A percentile compares a stretch with the other conserved stretches of the same genome.
These are phyloP conservation scores for Petroica traversi DNA, from an alignment of 2,113 vertebrate genomes.

Conservation along the genomic window DNA sequence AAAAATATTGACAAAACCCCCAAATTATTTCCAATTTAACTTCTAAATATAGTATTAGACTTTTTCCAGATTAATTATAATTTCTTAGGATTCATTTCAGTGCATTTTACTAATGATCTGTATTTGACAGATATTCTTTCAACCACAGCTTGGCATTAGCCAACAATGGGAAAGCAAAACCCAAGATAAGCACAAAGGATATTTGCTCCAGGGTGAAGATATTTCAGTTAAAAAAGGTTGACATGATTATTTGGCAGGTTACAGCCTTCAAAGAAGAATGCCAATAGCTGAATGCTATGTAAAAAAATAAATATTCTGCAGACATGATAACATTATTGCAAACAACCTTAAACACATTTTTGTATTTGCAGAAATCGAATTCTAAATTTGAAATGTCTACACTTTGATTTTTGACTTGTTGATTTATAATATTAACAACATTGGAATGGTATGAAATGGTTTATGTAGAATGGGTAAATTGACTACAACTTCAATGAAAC, in stretches of 20 bases:
- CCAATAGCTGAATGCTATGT: neutral
- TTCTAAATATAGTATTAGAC: conserved; percentile 46
- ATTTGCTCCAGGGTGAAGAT: conserved; percentile 22
- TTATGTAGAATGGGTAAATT: neutral
- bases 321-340: neutral
- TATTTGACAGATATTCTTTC: conserved; percentile 47
- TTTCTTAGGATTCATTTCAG: conserved; percentile 42
- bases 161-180: neutral
- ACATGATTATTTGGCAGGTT: neutral
- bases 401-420: neutral
- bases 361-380: neutral
- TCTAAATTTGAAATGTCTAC: neutral
- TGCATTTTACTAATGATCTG: conserved; percentile 7
- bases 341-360: conserved; percentile 9
- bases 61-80: conserved; percentile 23
- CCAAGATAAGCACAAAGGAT: neutral
- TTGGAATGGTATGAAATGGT: neutral
- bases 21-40: conserved; percentile 23
- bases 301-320: neutral
- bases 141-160: conserved; percentile 11
- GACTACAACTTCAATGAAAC: neutral
- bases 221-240: conserved; percentile 18
- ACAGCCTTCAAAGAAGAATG: neutral
- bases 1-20: conserved; percentile 22
- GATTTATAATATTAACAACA: neutral